A percentile compares a stretch with the other conserved stretches of the same genome.
Evolutionary conservation across 1,140 invertebrate species (phyloP).

Genomic region (Galendromus occidentalis): DNA sequence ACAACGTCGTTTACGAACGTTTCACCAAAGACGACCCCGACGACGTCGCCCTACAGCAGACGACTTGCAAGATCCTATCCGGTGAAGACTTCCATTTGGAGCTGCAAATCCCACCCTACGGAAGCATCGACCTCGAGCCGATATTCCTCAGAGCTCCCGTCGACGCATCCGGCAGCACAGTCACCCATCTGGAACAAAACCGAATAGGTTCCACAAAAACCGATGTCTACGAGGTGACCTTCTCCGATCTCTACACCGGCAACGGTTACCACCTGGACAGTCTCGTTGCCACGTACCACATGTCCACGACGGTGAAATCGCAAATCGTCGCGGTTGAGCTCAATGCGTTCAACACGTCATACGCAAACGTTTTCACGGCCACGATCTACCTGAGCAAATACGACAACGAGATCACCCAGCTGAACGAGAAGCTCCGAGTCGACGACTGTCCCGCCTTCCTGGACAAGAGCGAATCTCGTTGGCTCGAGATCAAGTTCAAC

Average conservation of each 20-base stretch:
- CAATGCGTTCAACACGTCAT: neutral
- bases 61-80: no score
- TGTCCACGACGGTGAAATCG: neutral
- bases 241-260: no score
- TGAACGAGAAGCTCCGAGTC: neutral
- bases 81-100: no score
- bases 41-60: no score
- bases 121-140: no score
- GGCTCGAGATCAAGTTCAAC: neutral
- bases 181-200: neutral
- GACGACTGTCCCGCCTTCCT: neutral
- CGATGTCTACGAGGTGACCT: neutral
- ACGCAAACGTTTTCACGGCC: neutral
- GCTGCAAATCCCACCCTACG: no score
- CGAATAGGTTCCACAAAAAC: no score
- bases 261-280: no score
- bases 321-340: neutral
- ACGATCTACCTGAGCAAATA: neutral
- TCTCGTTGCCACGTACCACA: neutral
- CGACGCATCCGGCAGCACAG: neutral
- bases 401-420: neutral
- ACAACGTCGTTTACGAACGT: no score
- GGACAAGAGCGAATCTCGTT: neutral
- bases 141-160: no score
- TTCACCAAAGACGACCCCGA: no score